Conservation (phyloP, 2,888 invertebrate genomes). For the Autographa pulchrina region DNA sequence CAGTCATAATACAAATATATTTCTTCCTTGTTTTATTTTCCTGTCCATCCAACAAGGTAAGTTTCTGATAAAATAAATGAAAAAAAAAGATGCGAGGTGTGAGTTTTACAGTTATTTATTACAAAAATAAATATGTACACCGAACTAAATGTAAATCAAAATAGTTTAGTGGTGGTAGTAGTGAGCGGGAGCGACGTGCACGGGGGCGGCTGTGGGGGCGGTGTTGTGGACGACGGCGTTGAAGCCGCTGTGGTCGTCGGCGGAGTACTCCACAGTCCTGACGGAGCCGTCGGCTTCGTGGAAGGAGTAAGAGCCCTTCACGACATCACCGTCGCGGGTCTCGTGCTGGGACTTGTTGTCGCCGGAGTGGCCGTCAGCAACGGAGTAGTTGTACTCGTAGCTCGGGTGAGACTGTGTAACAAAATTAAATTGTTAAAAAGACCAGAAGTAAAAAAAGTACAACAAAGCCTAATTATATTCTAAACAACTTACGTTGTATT, state of each 20-base stretch:
- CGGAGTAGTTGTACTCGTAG: constrained; percentile 84
- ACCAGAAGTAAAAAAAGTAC: too few relatives aligned
- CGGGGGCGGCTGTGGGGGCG: constrained; percentile 59
- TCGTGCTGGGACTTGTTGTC: constrained; percentile 86
- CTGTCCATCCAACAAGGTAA: not conserved
- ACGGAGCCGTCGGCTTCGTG: constrained; percentile 86
- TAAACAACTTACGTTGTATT: constrained; percentile 26
- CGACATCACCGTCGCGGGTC: constrained; percentile 86
- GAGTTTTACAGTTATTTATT: not conserved
- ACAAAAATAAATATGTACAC: not conserved
- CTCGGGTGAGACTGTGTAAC: constrained; percentile 78
- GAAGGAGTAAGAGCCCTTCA: constrained; percentile 88
- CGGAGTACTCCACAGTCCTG: constrained; percentile 85
- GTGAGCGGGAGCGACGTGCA: constrained; percentile 50
- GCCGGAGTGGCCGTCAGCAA: constrained; percentile 83
- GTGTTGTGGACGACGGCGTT: constrained; percentile 72
- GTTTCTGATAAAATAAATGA: not conserved
- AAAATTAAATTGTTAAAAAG: too few relatives aligned
- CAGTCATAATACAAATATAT: too few relatives aligned
- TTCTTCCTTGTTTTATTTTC: too few relatives aligned
- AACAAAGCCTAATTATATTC: too few relatives aligned
- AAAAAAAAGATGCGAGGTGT: not conserved
- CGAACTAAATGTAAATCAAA: not conserved
- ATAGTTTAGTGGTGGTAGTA: constrained; percentile 54
- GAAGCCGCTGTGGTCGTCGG: constrained; percentile 83